Evolutionary conservation across 2,113 vertebrate genomes (phyloP).

Genomic region (Grus americana): DNA sequence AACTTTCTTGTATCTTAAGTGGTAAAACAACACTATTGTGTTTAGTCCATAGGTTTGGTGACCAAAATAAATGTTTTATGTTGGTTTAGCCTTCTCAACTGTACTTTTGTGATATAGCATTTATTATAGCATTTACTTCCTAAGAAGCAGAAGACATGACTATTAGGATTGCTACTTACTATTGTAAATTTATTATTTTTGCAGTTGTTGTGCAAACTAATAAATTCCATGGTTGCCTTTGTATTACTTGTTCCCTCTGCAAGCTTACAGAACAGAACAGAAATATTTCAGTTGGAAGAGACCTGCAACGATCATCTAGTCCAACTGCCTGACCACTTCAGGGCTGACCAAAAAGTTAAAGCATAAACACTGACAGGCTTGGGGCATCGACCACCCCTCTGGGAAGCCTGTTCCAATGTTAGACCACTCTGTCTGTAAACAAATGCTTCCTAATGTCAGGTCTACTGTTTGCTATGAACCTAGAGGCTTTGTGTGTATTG

Average conservation of each 20-base stretch:
- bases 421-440: not conserved
- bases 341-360: not conserved
- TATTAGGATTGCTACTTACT: not conserved
- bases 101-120: not conserved
- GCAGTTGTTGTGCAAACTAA: not conserved
- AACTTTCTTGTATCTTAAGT: not conserved
- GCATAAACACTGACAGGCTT: not conserved
- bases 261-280: not conserved
- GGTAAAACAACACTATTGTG: not conserved
- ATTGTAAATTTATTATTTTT: not conserved
- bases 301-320: not conserved
- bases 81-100: not conserved
- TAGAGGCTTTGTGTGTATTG: not conserved
- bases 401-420: not conserved
- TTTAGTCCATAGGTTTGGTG: not conserved
- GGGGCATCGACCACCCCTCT: not conserved
- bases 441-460: not conserved
- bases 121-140: not conserved
- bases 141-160: not conserved
- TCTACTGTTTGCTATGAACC: not conserved
- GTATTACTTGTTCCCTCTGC: not conserved
- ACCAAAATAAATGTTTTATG: not conserved
- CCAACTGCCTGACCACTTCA: not conserved
- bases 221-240: not conserved
- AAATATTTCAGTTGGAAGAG: not conserved